A percentile compares a stretch with the other conserved stretches of the same genome.
Conservation (phyloP, 1,140 invertebrate species). For the Drosophila obscura region DNA sequence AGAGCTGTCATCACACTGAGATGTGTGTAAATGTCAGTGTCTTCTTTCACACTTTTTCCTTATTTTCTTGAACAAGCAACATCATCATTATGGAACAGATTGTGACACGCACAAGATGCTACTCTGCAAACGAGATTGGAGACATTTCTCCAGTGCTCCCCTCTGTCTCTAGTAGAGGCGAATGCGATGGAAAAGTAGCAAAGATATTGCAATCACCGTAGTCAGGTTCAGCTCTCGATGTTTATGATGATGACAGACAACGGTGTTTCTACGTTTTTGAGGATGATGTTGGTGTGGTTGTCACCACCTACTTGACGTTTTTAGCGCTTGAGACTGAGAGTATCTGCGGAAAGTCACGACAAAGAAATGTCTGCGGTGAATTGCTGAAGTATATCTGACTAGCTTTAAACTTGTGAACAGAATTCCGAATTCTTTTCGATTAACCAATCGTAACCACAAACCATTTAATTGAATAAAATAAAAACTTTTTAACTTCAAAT, state of each 20-base stretch:
- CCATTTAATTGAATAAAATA: too few species aligned
- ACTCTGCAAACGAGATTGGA: neutral
- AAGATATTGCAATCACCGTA: slow-evolving; percentile 36
- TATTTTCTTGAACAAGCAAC: slow-evolving; percentile 19
- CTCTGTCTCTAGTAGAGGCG: too few species aligned
- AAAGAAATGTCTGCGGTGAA: too few species aligned
- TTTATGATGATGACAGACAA: slow-evolving; percentile 45
- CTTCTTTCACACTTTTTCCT: neutral
- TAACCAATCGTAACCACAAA: too few species aligned
- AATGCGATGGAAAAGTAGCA: slow-evolving; percentile 42
- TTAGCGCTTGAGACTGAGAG: neutral
- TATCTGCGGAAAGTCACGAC: too few species aligned
- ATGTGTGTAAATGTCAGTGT: slow-evolving; percentile 37
- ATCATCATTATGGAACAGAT: slow-evolving; percentile 60
- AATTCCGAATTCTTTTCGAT: too few species aligned
- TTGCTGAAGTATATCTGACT: too few species aligned
- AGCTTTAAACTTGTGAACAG: too few species aligned
- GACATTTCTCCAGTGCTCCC: too few species aligned
- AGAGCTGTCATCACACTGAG: slow-evolving; percentile 41
- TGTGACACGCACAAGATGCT: slow-evolving; percentile 22
- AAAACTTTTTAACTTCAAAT: too few species aligned
- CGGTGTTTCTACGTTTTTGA: neutral
- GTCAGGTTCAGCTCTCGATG: slow-evolving; percentile 19
- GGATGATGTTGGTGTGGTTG: slow-evolving; percentile 22
- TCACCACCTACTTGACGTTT: slow-evolving; percentile 30